A percentile compares a stretch with the other conserved stretches of the same genome.
Evolutionary conservation across 2,797 vertebrate species (phyloP).

Genomic region (Liasis olivaceus): DNA sequence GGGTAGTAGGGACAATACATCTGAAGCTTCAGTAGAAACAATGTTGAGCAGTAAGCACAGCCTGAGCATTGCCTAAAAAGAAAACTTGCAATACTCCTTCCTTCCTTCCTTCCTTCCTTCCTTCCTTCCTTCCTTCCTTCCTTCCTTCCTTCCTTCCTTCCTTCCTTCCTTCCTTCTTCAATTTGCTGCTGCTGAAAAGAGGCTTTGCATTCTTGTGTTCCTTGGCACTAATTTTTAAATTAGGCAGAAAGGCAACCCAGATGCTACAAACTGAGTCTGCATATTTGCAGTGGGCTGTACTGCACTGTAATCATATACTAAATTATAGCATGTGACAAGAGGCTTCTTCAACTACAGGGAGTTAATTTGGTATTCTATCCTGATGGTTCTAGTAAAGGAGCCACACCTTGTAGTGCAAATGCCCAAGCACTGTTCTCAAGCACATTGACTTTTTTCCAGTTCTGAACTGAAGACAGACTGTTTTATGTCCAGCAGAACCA

Average conservation of each 20-base stretch:
- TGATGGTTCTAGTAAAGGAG: not conserved
- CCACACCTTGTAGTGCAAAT: slow-evolving; percentile 4
- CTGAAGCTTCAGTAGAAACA: not conserved
- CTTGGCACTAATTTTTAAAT: not conserved
- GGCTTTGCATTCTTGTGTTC: not conserved
- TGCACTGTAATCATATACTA: slow-evolving; percentile 3
- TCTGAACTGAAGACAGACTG: not conserved
- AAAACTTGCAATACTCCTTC: not conserved
- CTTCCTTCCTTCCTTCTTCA: not conserved
- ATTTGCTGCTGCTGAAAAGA: not conserved
- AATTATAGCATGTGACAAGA: slow-evolving; percentile 25
- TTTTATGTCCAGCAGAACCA: not conserved
- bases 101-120: too few relatives aligned
- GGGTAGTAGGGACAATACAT: not conserved
- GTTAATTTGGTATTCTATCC: slow-evolving; percentile 16
- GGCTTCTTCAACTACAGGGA: not conserved
- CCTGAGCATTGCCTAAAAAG: not conserved
- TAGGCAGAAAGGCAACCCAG: not conserved
- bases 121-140: not conserved
- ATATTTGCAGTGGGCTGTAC: slow-evolving; percentile 10
- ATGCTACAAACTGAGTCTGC: not conserved
- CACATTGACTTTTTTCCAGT: slow-evolving; percentile 1
- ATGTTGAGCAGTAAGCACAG: not conserved
- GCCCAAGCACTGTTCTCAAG: not conserved
- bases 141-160: too few relatives aligned